A percentile compares a stretch with the other conserved stretches of the same genome.
phyloP scores from a whole-genome alignment of 2,113 vertebrate genomes.

The Natator depressus region DNA sequence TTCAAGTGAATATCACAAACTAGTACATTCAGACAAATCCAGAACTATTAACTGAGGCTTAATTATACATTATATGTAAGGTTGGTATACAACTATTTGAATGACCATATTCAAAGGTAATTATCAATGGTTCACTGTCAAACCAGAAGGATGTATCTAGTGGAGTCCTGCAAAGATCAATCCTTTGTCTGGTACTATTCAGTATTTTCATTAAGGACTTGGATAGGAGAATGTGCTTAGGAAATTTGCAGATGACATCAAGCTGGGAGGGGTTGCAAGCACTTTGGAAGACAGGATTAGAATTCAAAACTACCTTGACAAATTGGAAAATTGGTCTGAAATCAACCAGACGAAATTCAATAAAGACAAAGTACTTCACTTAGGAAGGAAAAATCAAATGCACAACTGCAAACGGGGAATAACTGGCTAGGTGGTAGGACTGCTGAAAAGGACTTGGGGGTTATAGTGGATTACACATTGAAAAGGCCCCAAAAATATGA shows the following conservation, averaged over 20 bases:
- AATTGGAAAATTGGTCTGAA: not conserved
- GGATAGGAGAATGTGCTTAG: not conserved
- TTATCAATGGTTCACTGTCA: not conserved
- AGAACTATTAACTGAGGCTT: not conserved
- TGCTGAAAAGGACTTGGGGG: not conserved
- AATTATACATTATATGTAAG: not conserved
- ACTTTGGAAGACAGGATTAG: not conserved
- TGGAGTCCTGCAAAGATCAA: not conserved
- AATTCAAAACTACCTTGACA: not conserved
- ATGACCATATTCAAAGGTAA: not conserved
- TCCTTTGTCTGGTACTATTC: not conserved
- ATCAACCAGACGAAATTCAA: not conserved
- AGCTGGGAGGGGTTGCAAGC: not conserved
- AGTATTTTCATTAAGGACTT: not conserved
- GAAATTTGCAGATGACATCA: not conserved
- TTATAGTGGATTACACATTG: not conserved
- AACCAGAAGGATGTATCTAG: not conserved
- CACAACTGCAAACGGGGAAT: not conserved
- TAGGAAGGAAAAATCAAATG: not conserved
- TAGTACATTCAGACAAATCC: slow-evolving; percentile 34
- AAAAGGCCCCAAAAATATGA: not conserved
- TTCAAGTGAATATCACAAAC: slow-evolving; percentile 42
- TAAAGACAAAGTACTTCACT: not conserved
- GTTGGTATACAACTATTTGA: not conserved
- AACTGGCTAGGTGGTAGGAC: not conserved